Evolutionary conservation across 1,140 invertebrate species (phyloP).

Genomic region (Tetramorium simillimum): DNA sequence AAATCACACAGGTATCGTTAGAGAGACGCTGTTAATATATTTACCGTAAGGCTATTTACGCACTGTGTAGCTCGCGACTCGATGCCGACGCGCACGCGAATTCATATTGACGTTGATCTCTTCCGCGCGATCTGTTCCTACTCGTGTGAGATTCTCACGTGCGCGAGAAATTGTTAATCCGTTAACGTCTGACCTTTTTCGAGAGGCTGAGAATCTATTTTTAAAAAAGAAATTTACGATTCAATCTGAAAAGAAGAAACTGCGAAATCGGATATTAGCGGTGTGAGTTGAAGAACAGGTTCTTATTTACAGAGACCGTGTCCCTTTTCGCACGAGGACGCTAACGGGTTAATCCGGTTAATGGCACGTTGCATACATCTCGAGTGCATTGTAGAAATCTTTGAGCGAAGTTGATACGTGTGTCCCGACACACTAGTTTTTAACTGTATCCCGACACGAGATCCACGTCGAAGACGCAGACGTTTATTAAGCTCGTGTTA

Average conservation of each 20-base stretch:
- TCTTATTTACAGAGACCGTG: not conserved
- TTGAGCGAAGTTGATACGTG: not conserved
- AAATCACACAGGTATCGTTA: constrained; percentile 35
- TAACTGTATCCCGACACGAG: not conserved
- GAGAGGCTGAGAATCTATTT: not conserved
- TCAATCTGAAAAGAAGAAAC: not conserved
- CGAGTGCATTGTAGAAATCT: constrained; percentile 16
- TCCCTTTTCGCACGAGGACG: not conserved
- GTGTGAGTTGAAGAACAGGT: not conserved
- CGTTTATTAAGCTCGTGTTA: not conserved
- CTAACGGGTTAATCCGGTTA: constrained; percentile 42
- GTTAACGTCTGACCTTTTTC: constrained; percentile 5
- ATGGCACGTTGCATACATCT: not conserved
- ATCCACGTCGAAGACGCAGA: not conserved
- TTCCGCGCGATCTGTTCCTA: constrained; percentile 55
- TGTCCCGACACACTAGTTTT: not conserved
- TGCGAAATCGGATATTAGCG: not conserved
- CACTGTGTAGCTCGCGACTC: constrained; percentile 53
- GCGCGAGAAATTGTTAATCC: constrained; percentile 23
- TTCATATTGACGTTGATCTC: constrained; percentile 42
- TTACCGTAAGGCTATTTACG: constrained; percentile 59
- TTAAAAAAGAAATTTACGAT: not conserved
- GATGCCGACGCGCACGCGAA: constrained; percentile 42
- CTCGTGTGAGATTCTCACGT: constrained; percentile 26
- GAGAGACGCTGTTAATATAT: constrained; percentile 53